Evolutionary conservation across 1,140 invertebrate genomes (phyloP).

Genomic region (Drosophila orosa): DNA sequence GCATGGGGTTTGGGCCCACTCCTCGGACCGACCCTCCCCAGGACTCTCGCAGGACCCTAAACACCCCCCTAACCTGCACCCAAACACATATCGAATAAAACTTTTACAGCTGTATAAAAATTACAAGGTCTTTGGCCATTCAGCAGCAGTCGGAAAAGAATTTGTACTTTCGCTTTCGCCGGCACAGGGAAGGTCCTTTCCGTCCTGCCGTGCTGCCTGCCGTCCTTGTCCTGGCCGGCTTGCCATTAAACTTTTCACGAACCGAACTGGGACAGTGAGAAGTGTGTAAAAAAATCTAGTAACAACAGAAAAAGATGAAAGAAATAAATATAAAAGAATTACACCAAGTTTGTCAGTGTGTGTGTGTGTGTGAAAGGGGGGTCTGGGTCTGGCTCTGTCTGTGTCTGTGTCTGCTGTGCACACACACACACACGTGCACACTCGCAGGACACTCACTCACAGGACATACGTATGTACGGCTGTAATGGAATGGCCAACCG

Average conservation of each 20-base stretch:
- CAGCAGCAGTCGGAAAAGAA: constrained; percentile 68
- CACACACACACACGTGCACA: constrained; percentile 50
- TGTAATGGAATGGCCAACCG: constrained; percentile 73
- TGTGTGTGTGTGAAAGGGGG: constrained; percentile 30
- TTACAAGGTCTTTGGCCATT: constrained; percentile 79
- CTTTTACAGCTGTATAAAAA: constrained; percentile 82
- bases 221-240: constrained; percentile 67
- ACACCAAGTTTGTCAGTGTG: constrained; percentile 71
- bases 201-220: constrained; percentile 13
- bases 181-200: constrained; percentile 27
- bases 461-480: constrained; percentile 37
- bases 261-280: constrained; percentile 78
- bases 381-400: constrained; percentile 32
- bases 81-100: constrained; percentile 81
- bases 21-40: neutral
- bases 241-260: constrained; percentile 81
- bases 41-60: constrained; percentile 6
- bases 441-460: constrained; percentile 23
- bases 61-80: constrained; percentile 33
- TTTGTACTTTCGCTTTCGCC: constrained; percentile 80
- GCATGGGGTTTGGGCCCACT: constrained; percentile 13
- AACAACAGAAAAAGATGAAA: constrained; percentile 83
- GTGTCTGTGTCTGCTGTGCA: constrained; percentile 62
- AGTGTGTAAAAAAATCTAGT: constrained; percentile 79
- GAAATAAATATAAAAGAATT: constrained; percentile 83